Base-by-base conservation (phyloP, 2,113 vertebrate species). In the Oryzias melastigma region DNA sequence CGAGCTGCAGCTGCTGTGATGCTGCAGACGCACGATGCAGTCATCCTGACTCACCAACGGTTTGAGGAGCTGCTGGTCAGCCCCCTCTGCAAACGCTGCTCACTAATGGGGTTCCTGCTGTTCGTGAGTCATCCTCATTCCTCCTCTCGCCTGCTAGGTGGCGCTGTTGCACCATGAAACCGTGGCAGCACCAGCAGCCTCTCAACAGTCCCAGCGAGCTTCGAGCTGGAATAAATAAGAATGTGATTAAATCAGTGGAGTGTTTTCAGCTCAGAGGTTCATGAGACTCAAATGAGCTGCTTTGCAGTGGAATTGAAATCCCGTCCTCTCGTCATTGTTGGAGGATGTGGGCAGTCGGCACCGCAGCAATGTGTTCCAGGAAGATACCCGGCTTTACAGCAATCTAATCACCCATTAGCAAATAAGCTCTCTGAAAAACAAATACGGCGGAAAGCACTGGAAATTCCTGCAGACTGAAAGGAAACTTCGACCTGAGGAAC, bases 181-280 rank as follows among this genome's bases (percentile, higher is more conserved):
- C 16, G 14, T 5, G 19, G 67, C 70, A 48, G 48, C 73, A 43
- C 27, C 62, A 58, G 47, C 14, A 42, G 66, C 43, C 72, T 79
- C 54, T 75, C 49, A 72, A 71, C 71, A 80, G 72, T 60, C 71
- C 81, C 62, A 22, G 51, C 24, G 48, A 78, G 75, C 77, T 79
- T 67, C 51, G 47, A 82, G 71, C 81, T 81, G 71, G 89, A 88
- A 87, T 85, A 87, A 88, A 88, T 82, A 87, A 80, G 82, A 86
- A 81, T 82, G 75, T 87, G 86, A 88, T 90, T 84, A 89, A 89
- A 89, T 90, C 85, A 88, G 83, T 87, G 81, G 83, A 88, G 84
- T 87, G 81, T 82, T 86, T 86, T 83, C 82, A 71, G 68, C 82
- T 82, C 68, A 75, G 73, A 62, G 19, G 73, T 83, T 85, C 77